These are phyloP conservation scores for Geotria australis DNA, from an alignment of 2,797 vertebrate genomes.

Conservation along the genomic window DNA sequence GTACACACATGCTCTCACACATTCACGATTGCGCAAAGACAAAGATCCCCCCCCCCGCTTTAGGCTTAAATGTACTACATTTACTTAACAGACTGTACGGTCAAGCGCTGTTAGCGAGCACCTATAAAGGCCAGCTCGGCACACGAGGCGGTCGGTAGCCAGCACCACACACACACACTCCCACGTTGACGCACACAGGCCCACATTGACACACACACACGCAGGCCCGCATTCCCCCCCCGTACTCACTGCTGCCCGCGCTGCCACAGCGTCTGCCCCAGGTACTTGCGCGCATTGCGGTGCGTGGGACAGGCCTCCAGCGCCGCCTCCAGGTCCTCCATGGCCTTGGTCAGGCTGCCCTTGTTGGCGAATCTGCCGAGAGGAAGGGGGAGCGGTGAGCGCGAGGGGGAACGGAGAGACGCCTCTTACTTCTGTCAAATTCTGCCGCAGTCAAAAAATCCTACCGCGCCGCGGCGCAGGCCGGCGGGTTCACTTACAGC, in stretches of 20 bases:
- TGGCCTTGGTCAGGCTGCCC: conserved; percentile 72
- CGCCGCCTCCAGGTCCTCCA: conserved; percentile 64
- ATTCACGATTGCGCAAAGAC: too few relatives aligned
- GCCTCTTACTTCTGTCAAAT: neutral
- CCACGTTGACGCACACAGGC: neutral
- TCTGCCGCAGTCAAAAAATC: neutral
- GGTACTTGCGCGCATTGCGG: conserved; percentile 81
- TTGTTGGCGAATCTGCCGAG: conserved; percentile 56
- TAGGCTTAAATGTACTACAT: too few relatives aligned
- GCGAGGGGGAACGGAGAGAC: neutral
- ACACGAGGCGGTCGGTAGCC: too few relatives aligned
- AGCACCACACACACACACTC: neutral
- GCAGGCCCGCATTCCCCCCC: too few relatives aligned
- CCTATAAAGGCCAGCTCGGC: too few relatives aligned
- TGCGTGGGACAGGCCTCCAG: conserved; percentile 59
- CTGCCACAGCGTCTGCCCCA: conserved; percentile 84
- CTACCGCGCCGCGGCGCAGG: too few relatives aligned
- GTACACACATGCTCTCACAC: too few relatives aligned
- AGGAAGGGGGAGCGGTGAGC: neutral
- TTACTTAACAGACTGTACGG: too few relatives aligned
- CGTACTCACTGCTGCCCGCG: conserved; percentile 61
- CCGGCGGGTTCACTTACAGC: conserved; percentile 31
- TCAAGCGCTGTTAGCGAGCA: too few relatives aligned
- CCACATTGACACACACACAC: neutral
- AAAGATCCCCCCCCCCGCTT: too few relatives aligned